Evolutionary conservation across 2,888 invertebrate genomes (phyloP).

Genomic region (Dryocosmus kuriphilus): DNA sequence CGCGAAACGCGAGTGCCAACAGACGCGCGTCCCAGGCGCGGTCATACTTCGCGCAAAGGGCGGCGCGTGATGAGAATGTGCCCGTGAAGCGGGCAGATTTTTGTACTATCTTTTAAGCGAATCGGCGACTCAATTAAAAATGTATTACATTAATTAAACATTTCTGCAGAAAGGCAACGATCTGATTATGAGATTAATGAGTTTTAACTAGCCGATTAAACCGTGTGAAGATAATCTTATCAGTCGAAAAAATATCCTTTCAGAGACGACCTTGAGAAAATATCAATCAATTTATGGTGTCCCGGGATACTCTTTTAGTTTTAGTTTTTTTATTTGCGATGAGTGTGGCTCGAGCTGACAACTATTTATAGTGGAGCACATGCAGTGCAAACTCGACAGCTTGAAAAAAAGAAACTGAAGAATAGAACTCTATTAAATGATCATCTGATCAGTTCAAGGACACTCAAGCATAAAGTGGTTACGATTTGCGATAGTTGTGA

Average conservation of each 20-base stretch:
- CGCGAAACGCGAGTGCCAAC: too few species aligned
- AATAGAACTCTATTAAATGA: slow-evolving; percentile 30
- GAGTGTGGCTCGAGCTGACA: slow-evolving; percentile 17
- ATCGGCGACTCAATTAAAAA: slow-evolving; percentile 14
- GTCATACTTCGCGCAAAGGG: too few species aligned
- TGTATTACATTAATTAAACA: slow-evolving; percentile 10
- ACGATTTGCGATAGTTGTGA: slow-evolving; percentile 16
- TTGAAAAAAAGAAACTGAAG: slow-evolving; percentile 13
- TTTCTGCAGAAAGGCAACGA: slow-evolving; percentile 14
- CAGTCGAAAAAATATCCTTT: slow-evolving; percentile 13
- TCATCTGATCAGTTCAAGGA: slow-evolving; percentile 53
- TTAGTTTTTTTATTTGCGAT: not conserved
- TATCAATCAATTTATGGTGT: slow-evolving; percentile 10
- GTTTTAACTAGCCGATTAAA: slow-evolving; percentile 16
- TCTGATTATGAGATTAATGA: slow-evolving; percentile 31
- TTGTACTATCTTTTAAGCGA: not conserved
- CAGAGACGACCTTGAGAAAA: slow-evolving; percentile 14
- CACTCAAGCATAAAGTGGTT: slow-evolving; percentile 31
- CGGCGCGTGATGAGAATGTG: too few species aligned
- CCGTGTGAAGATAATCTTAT: slow-evolving; percentile 8
- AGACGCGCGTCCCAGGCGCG: too few species aligned
- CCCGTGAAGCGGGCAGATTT: too few species aligned
- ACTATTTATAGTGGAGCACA: slow-evolving; percentile 31
- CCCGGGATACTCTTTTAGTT: not conserved
- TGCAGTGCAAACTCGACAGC: slow-evolving; percentile 22